phyloP scores from a whole-genome alignment of 2,888 invertebrate genomes.

The Ectemnius cavifrons region DNA sequence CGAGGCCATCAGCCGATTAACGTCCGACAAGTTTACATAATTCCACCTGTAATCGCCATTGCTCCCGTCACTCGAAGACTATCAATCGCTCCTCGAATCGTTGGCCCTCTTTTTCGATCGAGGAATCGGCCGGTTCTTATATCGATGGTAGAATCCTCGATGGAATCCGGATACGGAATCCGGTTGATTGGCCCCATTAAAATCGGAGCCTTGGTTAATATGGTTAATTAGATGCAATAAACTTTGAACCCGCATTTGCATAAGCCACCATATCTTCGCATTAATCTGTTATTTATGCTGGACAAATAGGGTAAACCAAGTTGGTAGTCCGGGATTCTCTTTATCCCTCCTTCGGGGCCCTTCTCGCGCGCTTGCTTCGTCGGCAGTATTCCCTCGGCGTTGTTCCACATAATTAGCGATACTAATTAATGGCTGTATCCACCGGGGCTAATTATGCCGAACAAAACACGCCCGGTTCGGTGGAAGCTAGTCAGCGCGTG shows the following conservation, averaged over 20 bases:
- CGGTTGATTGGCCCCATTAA: slow-evolving; percentile 47
- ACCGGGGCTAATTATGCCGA: slow-evolving; percentile 47
- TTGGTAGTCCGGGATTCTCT: background rate
- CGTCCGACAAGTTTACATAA: slow-evolving; percentile 1
- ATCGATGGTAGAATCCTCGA: background rate
- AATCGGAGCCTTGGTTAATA: slow-evolving; percentile 39
- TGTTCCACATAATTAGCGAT: slow-evolving; percentile 67
- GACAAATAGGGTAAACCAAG: slow-evolving; percentile 58
- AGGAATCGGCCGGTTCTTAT: background rate
- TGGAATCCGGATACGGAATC: slow-evolving; percentile 16
- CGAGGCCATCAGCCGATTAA: slow-evolving; percentile 20
- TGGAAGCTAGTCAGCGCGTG: slow-evolving; percentile 17
- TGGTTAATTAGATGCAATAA: slow-evolving; percentile 66
- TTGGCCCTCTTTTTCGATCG: background rate
- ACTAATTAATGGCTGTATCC: slow-evolving; percentile 67
- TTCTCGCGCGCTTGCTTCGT: background rate
- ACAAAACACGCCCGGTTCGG: slow-evolving; percentile 40
- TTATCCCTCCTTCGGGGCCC: no score
- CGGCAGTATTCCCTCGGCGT: slow-evolving; percentile 38
- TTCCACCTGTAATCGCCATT: background rate
- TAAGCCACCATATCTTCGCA: slow-evolving; percentile 57
- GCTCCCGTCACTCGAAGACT: no score
- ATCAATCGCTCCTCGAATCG: background rate
- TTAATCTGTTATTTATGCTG: slow-evolving; percentile 64
- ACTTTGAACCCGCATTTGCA: slow-evolving; percentile 68